Conservation (phyloP, 2,113 vertebrate genomes). For the Irena cyanogastra region DNA sequence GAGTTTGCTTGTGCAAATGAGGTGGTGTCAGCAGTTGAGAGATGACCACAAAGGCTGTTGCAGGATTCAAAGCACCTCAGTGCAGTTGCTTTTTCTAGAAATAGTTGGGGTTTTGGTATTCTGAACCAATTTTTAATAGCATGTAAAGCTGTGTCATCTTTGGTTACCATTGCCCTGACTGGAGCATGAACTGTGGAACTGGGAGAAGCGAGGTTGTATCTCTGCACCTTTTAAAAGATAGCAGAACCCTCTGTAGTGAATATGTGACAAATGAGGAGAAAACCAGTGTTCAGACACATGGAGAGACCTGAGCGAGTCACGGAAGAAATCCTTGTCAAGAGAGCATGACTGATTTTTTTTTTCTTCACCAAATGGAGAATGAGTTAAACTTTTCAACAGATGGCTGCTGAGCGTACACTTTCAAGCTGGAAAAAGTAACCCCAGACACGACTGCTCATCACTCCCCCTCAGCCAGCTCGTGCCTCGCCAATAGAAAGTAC, state of each 20-base stretch:
- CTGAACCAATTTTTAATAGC: background rate
- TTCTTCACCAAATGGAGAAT: background rate
- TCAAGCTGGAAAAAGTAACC: background rate
- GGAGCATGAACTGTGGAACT: background rate
- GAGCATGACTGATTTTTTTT: background rate
- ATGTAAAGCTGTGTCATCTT: fast-evolving
- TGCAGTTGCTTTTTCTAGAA: background rate
- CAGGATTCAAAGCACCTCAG: background rate
- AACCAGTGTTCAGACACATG: fast-evolving
- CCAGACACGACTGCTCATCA: background rate
- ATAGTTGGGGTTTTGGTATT: background rate
- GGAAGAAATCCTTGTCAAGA: background rate
- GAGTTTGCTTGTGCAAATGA: background rate
- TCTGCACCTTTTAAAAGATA: background rate
- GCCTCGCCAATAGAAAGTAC: fast-evolving
- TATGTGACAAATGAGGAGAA: background rate
- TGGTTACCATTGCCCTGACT: background rate
- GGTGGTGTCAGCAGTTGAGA: background rate
- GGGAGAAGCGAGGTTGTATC: background rate
- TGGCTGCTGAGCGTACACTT: background rate
- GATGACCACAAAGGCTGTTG: background rate
- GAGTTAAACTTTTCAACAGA: background rate
- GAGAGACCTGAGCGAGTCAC: background rate
- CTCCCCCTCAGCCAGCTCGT: background rate
- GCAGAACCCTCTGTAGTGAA: fast-evolving